Conservation (phyloP, 53 echinoderm and acorn worm genomes). For the Astropecten irregularis region DNA sequence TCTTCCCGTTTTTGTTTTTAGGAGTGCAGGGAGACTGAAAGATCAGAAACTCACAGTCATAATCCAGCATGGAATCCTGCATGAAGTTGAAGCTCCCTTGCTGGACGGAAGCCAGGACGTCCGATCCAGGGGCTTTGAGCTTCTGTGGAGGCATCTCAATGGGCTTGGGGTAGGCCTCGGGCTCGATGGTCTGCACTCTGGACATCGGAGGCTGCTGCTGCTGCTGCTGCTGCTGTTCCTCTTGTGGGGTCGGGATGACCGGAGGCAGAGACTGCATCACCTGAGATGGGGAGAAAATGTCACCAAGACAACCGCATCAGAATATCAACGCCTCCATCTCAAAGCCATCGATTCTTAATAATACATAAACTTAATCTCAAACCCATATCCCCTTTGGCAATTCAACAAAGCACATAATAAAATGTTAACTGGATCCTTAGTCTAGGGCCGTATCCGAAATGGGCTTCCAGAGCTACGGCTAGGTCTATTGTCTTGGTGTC, state of each 20-base stretch:
- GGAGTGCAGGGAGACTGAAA: too few relatives aligned
- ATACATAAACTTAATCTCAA: too few relatives aligned
- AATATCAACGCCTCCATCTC: too few relatives aligned
- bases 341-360: too few relatives aligned
- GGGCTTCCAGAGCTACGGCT: too few relatives aligned
- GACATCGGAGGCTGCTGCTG: conserved; percentile 5
- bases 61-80: conserved; percentile 93
- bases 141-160: conserved; percentile 85
- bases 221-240: conserved; percentile 12
- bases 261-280: conserved; percentile 45
- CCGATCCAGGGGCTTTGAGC: conserved; percentile 55
- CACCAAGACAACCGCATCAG: too few relatives aligned
- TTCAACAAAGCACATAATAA: too few relatives aligned
- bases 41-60: conserved; percentile 86
- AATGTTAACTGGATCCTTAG: too few relatives aligned
- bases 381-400: too few relatives aligned
- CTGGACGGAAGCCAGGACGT: conserved; percentile 83
- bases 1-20: too few relatives aligned
- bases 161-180: conserved; percentile 71
- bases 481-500: too few relatives aligned
- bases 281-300: conserved; percentile 2
- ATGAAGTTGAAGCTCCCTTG: conserved; percentile 91
- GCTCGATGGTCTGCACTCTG: conserved; percentile 18
- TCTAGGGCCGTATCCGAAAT: too few relatives aligned
- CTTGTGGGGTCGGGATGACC: not conserved